phyloP scores from a whole-genome alignment of 2,797 vertebrate genomes.

The Onychomys torridus region DNA sequence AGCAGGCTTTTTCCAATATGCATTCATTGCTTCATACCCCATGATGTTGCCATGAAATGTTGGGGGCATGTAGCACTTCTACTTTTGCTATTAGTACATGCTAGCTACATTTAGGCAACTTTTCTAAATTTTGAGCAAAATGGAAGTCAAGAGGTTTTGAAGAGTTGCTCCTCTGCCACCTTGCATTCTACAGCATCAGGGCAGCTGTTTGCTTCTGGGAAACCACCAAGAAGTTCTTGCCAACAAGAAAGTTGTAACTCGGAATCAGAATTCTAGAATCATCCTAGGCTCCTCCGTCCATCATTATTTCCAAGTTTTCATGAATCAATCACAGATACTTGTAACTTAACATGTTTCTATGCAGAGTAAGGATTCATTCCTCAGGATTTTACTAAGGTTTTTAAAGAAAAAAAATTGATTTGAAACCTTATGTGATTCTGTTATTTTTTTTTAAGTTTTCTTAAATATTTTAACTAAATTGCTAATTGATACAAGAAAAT shows the following conservation, averaged over 20 bases:
- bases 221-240: background rate
- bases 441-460: background rate
- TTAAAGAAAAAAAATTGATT: constrained; percentile 53
- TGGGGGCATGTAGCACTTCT: background rate
- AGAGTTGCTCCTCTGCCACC: constrained; percentile 64
- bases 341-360: constrained; percentile 52
- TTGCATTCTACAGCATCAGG: constrained; percentile 32
- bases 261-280: constrained; percentile 59
- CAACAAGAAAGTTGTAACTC: constrained; percentile 11
- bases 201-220: background rate
- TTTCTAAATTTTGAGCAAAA: constrained; percentile 29
- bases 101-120: background rate
- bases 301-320: background rate
- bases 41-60: background rate
- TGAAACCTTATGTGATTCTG: constrained; percentile 35
- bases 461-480: background rate
- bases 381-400: constrained; percentile 55
- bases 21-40: background rate
- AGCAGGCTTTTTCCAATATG: background rate
- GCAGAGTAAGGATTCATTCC: constrained; percentile 43
- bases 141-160: background rate
- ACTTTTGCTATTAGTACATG: background rate
- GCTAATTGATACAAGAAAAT: background rate
- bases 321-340: constrained; percentile 11
- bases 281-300: background rate